Evolutionary conservation across 2,888 invertebrate species (phyloP), one percentile per base, ranked within the genome.

Genomic region (Chaetoderma sp.): DNA sequence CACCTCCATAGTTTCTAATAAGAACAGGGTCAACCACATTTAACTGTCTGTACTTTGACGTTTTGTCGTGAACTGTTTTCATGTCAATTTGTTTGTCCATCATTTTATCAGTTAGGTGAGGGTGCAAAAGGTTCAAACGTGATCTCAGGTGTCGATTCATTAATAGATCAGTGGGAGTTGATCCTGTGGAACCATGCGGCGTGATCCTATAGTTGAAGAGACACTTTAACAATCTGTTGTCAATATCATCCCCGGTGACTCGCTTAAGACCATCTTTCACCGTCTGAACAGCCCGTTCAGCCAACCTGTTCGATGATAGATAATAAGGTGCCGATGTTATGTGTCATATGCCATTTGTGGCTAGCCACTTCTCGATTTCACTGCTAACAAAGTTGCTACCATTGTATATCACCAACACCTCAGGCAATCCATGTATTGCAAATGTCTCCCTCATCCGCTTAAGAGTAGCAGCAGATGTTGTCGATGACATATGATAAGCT

Each of bases 331-430:
- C 63, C 8, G 66, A 64, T 1, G 30, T 36, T 2, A 68, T 42
- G 33, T 78, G 78, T 10, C 52, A 39, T 55, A 82, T 71, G 8
- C 74, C 76, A 23, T 70, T 67, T 6, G 32, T 23, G 8, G 50
- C 54, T 65, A 76, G 68, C 58, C 77, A 77, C 1, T 60, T 30
- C 6, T 21, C 8, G 62, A 83, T 83, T 28, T 71, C 75, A 2
- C 63, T 45, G 3, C 75, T 65, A 6, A 65, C 72, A 66, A 83
- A 83, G 36, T 75, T 73, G 0, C 77, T 65, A 5, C 83, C 81
- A 49, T 83, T 84, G 62, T 85, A 82, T 21, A 74, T 71, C 8
- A 83, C 81, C 0, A 84, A 10, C 21, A 63, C 70, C 32, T 68
- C 59, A n/a, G 79, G 80, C 28, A 79, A 33, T 1, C 83, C 80